These are phyloP conservation scores for Omphaloscelis lunosa DNA, from an alignment of 2,888 invertebrate species.

Conservation along the genomic window DNA sequence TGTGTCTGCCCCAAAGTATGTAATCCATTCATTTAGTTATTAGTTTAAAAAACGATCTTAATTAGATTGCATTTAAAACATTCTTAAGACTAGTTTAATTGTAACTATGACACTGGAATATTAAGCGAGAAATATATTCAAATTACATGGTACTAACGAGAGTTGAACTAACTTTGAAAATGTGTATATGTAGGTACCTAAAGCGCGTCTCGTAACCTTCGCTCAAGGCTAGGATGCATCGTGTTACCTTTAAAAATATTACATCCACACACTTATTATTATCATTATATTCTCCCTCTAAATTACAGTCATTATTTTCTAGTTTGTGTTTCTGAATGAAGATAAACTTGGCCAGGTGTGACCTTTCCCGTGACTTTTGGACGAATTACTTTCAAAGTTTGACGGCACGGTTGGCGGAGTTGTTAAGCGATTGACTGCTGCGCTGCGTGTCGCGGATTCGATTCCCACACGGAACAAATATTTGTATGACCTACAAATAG, in stretches of 20 bases:
- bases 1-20: neutral
- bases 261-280: neutral
- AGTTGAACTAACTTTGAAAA: constrained; percentile 7
- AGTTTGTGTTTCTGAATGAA: neutral
- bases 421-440: too few species aligned
- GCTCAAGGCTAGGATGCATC: neutral
- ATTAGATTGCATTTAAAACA: constrained; percentile 3
- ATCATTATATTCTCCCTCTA: neutral
- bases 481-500: too few species aligned
- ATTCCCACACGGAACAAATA: too few species aligned
- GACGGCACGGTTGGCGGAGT: too few species aligned
- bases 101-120: constrained; percentile 8
- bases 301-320: neutral
- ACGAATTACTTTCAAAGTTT: too few species aligned
- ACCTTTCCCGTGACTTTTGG: neutral
- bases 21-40: neutral
- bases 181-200: neutral
- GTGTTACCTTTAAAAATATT: neutral
- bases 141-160: constrained; percentile 23
- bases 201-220: neutral
- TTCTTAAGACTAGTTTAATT: neutral
- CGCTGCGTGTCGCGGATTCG: too few species aligned
- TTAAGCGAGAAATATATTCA: constrained; percentile 26
- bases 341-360: neutral
- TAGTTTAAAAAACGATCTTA: neutral